Base-by-base conservation (phyloP, 2,888 invertebrate genomes). In the Chesias legatella region DNA sequence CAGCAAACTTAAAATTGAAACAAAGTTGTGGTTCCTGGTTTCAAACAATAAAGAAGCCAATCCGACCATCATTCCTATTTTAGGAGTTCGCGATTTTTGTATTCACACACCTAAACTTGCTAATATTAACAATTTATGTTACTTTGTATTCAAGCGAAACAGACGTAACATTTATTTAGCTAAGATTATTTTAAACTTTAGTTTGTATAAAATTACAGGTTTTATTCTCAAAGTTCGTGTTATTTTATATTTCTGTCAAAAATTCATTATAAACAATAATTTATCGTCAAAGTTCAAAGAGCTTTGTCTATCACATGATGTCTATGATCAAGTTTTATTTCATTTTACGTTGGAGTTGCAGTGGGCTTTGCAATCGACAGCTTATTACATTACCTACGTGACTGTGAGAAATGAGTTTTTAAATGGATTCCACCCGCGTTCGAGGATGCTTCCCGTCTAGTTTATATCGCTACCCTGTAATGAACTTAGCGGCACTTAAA, bases 371-470 rank as follows among this genome's bases (percentile, higher is more conserved):
- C 52, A 60, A 70, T 75, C 71, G 77, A 76, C 76, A 70, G 71
- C 72, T 74, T 68, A 72, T 67, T 70, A 60, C 65, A 60, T 73
- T 64, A 61, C 59, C 60, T 65, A 73, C 73, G 72, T 75, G 73
- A 66, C 72, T 63, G 50, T 49, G 67, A 74, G 73, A 73, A 75
- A 82, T 80, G 73, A 78, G 75, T 67, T 79, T 77, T 74, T 67
- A 77, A 79, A 82, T 78, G 60, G 73, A 81, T 80, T 80, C 76
- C 38, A 53, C 41, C 42, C 68, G 61, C 74, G 73, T 70, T 37
- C 41, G 25, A 27, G 25, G 40, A 17, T 35, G 33, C 25, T 46
- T 26, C 30, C 34, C 45, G 25, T 43, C 27, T 11, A 46, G 33
- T 34, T 37, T 43, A 37, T 33, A 39, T 35, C 45, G 34, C 33